Percentiles rank a stretch among this genome's conserved stretches.
Evolutionary conservation across 2,113 vertebrate genomes (phyloP).

Genomic region (Microcebus lehilahytsara): DNA sequence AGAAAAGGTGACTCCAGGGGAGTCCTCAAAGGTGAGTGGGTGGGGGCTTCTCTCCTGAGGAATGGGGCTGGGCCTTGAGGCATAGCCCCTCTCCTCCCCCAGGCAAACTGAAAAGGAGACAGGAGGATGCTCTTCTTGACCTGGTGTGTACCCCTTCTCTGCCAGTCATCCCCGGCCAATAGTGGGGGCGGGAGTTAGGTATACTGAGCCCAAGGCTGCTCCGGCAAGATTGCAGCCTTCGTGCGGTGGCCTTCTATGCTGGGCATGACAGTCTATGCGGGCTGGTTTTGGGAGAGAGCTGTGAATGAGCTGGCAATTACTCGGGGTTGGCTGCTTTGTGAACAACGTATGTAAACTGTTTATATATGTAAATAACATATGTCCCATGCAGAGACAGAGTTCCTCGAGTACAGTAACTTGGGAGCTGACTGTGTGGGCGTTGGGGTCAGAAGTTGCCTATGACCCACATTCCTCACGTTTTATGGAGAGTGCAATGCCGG

Average conservation of each 20-base stretch:
- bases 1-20: not conserved
- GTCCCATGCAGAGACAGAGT: no score
- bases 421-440: accelerated
- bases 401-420: not conserved
- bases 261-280: not conserved
- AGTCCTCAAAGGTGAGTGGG: not conserved
- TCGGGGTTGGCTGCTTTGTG: not conserved
- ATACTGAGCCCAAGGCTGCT: not conserved
- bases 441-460: not conserved
- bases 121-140: not conserved
- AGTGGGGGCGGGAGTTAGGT: not conserved
- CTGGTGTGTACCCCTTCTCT: not conserved
- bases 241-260: no score
- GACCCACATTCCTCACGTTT: not conserved
- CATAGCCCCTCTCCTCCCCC: not conserved
- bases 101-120: not conserved
- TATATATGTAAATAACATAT: no score
- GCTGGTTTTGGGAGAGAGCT: not conserved
- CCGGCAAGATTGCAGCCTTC: accelerated
- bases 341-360: not conserved
- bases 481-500: not conserved
- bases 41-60: not conserved
- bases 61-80: not conserved
- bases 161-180: accelerated
- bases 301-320: not conserved